Conservation (phyloP, 2,797 vertebrate genomes). For the Microctenopoma steveboyesi region DNA sequence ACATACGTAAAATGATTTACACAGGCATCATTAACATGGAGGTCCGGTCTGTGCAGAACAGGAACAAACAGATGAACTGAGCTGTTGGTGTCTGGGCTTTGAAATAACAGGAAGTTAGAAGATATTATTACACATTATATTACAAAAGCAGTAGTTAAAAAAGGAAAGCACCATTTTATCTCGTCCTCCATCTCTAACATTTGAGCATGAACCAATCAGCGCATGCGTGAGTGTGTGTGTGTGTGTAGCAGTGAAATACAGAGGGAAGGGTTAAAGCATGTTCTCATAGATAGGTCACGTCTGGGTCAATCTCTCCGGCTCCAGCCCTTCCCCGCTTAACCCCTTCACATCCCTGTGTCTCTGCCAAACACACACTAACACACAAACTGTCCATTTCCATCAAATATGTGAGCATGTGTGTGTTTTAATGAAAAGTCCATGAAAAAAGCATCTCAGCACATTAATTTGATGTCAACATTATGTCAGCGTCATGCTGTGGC, state of each 20-base stretch:
- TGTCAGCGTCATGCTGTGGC: too few relatives aligned
- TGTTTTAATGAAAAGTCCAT: background rate
- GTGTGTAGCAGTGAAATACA: conserved; percentile 28
- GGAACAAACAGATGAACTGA: background rate
- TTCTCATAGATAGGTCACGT: conserved; percentile 77
- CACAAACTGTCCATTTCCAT: conserved; percentile 38
- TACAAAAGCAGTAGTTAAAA: conserved; percentile 46
- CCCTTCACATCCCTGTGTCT: conserved; percentile 62
- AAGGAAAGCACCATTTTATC: conserved; percentile 48
- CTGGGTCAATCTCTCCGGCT: conserved; percentile 81
- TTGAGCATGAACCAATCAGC: conserved; percentile 59
- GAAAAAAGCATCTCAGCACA: too few relatives aligned
- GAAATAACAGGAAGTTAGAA: conserved; percentile 28
- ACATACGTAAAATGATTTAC: too few relatives aligned
- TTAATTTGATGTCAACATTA: too few relatives aligned
- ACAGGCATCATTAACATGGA: background rate
- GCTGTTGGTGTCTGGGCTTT: conserved; percentile 5
- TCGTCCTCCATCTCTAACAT: conserved; percentile 51
- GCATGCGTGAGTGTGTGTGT: conserved; percentile 36
- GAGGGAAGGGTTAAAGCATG: conserved; percentile 63
- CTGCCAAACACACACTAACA: conserved; percentile 11
- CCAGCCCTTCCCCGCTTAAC: conserved; percentile 74
- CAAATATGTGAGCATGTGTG: conserved; percentile 2
- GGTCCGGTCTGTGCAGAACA: background rate
- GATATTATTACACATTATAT: conserved; percentile 33